A percentile compares a stretch with the other conserved stretches of the same genome.
Evolutionary conservation across 2,797 vertebrate genomes (phyloP).

Genomic region (Simalia tracyae): DNA sequence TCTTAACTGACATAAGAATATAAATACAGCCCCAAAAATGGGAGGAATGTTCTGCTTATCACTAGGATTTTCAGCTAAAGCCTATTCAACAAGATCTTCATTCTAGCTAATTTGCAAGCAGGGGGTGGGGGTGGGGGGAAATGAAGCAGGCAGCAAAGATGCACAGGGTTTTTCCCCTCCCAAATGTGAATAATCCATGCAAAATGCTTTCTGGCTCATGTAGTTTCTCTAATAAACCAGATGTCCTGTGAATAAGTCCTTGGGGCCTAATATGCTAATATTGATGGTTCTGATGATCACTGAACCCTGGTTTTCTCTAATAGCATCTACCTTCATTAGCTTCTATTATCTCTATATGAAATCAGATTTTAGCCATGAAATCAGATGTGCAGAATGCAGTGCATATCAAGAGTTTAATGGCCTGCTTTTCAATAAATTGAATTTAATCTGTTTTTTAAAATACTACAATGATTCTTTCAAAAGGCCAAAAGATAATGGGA

Average conservation of each 20-base stretch:
- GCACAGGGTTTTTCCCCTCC: conserved; percentile 30
- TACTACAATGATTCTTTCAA: conserved; percentile 62
- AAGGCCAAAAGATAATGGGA: conserved; percentile 59
- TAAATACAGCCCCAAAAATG: background rate
- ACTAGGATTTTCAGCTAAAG: conserved; percentile 37
- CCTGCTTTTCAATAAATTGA: conserved; percentile 70
- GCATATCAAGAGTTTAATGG: conserved; percentile 68
- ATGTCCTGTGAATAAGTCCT: conserved; percentile 55
- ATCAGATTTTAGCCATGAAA: conserved; percentile 62
- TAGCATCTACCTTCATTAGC: conserved; percentile 70
- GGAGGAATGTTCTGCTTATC: background rate
- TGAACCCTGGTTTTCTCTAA: conserved; percentile 64
- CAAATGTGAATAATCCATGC: conserved; percentile 51
- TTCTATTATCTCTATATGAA: conserved; percentile 64
- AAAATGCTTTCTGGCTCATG: conserved; percentile 53
- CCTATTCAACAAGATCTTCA: conserved; percentile 26
- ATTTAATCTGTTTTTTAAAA: conserved; percentile 69
- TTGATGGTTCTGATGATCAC: conserved; percentile 63
- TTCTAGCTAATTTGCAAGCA: conserved; percentile 9
- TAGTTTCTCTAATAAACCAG: conserved; percentile 64
- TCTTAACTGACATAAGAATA: background rate
- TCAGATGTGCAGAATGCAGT: conserved; percentile 41
- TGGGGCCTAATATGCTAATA: conserved; percentile 68
- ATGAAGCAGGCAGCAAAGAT: background rate
- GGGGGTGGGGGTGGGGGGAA: background rate